Conservation (phyloP, 2,797 vertebrate genomes). For the Labeo calbasu region DNA sequence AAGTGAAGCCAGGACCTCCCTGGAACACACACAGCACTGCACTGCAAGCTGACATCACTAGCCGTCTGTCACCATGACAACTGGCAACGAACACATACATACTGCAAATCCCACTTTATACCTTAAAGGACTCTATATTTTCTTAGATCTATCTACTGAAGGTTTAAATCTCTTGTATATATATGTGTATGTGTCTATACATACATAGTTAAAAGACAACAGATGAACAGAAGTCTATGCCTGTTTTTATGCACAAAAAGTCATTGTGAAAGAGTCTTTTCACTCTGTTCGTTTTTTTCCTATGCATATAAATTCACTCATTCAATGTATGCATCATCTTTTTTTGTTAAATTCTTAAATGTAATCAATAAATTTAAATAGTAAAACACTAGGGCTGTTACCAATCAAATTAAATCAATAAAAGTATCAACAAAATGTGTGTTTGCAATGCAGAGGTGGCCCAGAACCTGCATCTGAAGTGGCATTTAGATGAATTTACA, state of each 20-base stretch:
- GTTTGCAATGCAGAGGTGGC: too few relatives aligned
- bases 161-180: background rate
- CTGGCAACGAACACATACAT: conserved; percentile 13
- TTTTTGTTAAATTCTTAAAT: too few relatives aligned
- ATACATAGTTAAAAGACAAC: background rate
- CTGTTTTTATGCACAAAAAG: background rate
- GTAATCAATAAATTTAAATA: too few relatives aligned
- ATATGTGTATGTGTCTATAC: background rate
- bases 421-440: too few relatives aligned
- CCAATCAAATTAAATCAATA: too few relatives aligned
- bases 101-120: conserved; percentile 11
- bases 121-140: conserved; percentile 7
- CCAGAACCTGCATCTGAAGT: too few relatives aligned
- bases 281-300: background rate
- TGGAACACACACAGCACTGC: conserved; percentile 6
- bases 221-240: background rate
- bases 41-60: conserved; percentile 5
- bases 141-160: background rate
- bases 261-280: background rate
- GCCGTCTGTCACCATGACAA: conserved; percentile 41
- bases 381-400: too few relatives aligned
- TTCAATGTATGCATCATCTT: too few relatives aligned
- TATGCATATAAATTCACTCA: background rate
- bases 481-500: too few relatives aligned
- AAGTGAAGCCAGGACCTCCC: conserved; percentile 23